phyloP scores from a whole-genome alignment of 2,797 vertebrate genomes.

The Echeneis naucrates region DNA sequence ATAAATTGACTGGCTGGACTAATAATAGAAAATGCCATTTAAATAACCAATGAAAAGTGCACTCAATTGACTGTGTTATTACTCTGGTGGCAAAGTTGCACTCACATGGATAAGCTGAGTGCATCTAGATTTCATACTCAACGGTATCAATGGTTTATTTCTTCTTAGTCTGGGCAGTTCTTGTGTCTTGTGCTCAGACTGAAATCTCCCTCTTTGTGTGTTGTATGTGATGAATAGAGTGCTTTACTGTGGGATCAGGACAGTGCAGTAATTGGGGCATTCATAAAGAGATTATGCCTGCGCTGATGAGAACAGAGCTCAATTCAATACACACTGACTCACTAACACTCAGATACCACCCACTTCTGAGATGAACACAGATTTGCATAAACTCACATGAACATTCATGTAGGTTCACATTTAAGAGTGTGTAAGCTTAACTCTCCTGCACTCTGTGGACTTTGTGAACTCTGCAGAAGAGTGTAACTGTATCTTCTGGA shows the following conservation, averaged over 20 bases:
- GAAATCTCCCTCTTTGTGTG: constrained; percentile 51
- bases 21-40: constrained; percentile 11
- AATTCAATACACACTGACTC: constrained; percentile 47
- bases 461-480: constrained; percentile 32
- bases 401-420: constrained; percentile 21
- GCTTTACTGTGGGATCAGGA: constrained; percentile 46
- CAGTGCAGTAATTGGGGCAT: constrained; percentile 75
- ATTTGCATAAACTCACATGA: constrained; percentile 11
- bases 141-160: constrained; percentile 15
- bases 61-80: neutral
- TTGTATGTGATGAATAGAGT: constrained; percentile 59
- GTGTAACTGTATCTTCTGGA: constrained; percentile 64
- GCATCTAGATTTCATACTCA: neutral
- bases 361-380: constrained; percentile 22
- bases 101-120: constrained; percentile 9
- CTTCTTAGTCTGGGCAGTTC: constrained; percentile 19
- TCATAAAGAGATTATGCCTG: constrained; percentile 76
- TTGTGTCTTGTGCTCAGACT: constrained; percentile 22
- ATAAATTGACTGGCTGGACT: constrained; percentile 2
- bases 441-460: constrained; percentile 8
- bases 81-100: neutral
- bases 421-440: constrained; percentile 10
- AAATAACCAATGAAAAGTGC: neutral
- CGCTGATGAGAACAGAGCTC: constrained; percentile 56
- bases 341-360: constrained; percentile 6